Base-by-base conservation (phyloP, 2,797 vertebrate species). In the Micromesistius poutassou region DNA sequence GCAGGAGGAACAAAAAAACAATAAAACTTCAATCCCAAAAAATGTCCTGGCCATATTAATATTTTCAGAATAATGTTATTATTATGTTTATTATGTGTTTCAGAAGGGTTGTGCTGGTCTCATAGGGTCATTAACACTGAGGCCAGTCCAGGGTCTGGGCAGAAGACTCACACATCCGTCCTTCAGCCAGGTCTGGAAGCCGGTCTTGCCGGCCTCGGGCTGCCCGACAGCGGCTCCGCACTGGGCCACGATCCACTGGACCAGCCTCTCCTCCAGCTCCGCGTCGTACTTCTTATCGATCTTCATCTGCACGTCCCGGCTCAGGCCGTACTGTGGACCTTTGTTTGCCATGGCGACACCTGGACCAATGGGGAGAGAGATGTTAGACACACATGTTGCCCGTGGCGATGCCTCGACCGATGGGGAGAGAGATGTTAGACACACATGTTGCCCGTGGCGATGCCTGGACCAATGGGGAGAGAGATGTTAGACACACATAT, bases 231-330 rank as follows among this genome's bases (percentile, higher is more conserved):
- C 88, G 0, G 92, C 1, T 0, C 95, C 96, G 0, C 95, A 96
- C 93, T 99, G 98, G 30, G 87, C 81, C 0, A 93, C 9, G 16
- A 99, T 96, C 98, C 98, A 99, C 79, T 95, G 92, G 77, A 96
- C 94, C 85, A 99, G 93, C 75, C 93, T 91, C 33, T 95, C 95
- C 88, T 99, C 97, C 90, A 99, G 92, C 16, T 99, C 97, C 0
- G 94, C 92, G 0, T 99, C 96, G 0, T 99, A 99, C 85, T 99
- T 99, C 93, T 96, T 97, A 89, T 98, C 97, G 0, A 99, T 98
- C 87, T 97, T 98, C 80, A 89, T 95, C 76, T 97, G 96, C 30
- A 99, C 95, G 0, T 98, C 97, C 0, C 97, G 95, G 94, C 93
- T 96, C 93, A 99, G 91, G 88, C 97, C 98, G 0, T 96, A 99